Percentiles rank a stretch among this genome's conserved stretches.
Evolutionary conservation across 1,140 invertebrate species (phyloP).

Genomic region (Bacillus rossius): DNA sequence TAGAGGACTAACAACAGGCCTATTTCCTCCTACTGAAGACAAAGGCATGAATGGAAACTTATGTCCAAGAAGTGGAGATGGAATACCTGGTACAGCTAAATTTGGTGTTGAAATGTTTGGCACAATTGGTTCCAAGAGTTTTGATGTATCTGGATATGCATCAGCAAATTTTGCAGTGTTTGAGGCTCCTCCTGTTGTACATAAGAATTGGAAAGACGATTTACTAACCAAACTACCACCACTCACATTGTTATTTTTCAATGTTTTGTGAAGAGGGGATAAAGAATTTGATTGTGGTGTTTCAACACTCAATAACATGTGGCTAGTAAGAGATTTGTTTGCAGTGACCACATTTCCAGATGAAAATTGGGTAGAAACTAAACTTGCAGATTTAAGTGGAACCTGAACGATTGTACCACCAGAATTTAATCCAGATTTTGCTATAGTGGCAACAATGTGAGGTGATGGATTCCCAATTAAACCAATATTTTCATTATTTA

Average conservation of each 20-base stretch:
- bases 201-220: too few relatives aligned
- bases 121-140: conserved; percentile 50
- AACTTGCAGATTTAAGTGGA: neutral
- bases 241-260: too few relatives aligned
- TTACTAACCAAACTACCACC: too few relatives aligned
- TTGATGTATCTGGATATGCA: conserved; percentile 14
- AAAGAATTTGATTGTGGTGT: too few relatives aligned
- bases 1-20: conserved; percentile 38
- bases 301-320: too few relatives aligned
- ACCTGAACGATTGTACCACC: conserved; percentile 61
- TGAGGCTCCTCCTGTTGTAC: too few relatives aligned
- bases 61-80: conserved; percentile 20
- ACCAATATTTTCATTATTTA: too few relatives aligned
- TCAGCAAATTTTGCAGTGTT: too few relatives aligned
- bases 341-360: too few relatives aligned
- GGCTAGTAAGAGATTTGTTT: too few relatives aligned
- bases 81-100: conserved; percentile 43
- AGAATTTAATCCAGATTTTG: conserved; percentile 65
- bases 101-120: conserved; percentile 53
- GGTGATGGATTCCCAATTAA: conserved; percentile 6
- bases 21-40: conserved; percentile 2
- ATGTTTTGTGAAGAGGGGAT: too few relatives aligned
- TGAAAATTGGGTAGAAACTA: too few relatives aligned
- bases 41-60: conserved; percentile 11
- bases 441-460: conserved; percentile 43